phyloP scores from a whole-genome alignment of 1,140 invertebrate genomes.

The Lucilia cuprina region DNA sequence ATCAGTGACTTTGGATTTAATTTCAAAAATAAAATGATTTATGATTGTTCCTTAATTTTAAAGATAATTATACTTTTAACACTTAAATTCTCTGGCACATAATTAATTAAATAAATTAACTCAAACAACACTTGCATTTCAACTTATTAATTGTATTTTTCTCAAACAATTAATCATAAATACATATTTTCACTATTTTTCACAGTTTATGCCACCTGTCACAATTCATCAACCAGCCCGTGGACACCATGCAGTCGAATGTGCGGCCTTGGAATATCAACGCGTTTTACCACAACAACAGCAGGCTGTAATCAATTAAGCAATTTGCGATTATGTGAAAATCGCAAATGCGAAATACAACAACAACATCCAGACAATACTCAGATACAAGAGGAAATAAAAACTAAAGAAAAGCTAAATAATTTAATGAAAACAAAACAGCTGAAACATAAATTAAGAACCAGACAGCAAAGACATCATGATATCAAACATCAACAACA shows the following conservation, averaged over 20 bases:
- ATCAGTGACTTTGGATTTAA: too few species aligned
- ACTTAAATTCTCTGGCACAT: too few species aligned
- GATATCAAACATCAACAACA: slow-evolving; percentile 1
- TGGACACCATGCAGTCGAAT: slow-evolving; percentile 71
- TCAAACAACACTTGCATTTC: too few species aligned
- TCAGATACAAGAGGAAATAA: not conserved
- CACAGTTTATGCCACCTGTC: slow-evolving; percentile 63
- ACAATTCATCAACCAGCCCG: slow-evolving; percentile 63
- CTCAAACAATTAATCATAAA: not conserved
- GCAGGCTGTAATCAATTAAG: slow-evolving; percentile 67
- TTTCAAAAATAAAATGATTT: too few species aligned
- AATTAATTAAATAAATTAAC: too few species aligned
- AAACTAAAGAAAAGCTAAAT: slow-evolving; percentile 16
- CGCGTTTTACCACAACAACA: slow-evolving; percentile 69
- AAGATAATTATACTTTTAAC: too few species aligned
- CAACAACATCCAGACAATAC: slow-evolving; percentile 43
- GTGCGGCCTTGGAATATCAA: slow-evolving; percentile 72
- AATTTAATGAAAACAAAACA: slow-evolving; percentile 6
- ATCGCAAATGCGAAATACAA: slow-evolving; percentile 57
- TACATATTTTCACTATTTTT: not conserved
- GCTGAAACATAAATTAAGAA: not conserved
- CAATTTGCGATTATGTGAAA: slow-evolving; percentile 70
- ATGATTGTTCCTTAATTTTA: too few species aligned
- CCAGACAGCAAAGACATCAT: slow-evolving; percentile 31
- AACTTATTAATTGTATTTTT: too few species aligned